Evolutionary conservation across 2,888 invertebrate genomes (phyloP), one percentile per base, ranked within the genome.

Genomic region (Diogma glabrata): DNA sequence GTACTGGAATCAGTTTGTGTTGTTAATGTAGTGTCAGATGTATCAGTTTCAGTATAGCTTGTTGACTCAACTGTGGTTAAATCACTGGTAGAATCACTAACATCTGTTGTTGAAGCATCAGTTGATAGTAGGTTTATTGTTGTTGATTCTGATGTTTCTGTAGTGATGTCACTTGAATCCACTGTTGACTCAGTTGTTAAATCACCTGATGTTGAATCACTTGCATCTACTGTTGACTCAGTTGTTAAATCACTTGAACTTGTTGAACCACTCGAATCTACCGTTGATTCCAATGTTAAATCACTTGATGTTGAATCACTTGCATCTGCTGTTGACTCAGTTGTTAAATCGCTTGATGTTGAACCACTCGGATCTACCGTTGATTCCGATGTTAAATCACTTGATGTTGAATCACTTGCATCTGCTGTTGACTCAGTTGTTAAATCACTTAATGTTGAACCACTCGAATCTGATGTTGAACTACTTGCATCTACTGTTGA

Each of bases 41-140:
- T 7, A 14, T 36, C 36, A 8, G 36, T 36, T 36, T 56, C 59
- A 3, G 55, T 54, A n/a, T 59, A 52, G 20, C 50, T 54, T 19
- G 56, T 51, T 19, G 52, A 51, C 16, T 53, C 55, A n/a, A 59
- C 58, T 49, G 57, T 55, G 8, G 57, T 56, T 16, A 53, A 53
- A 12, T 58, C 59, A 19, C 51, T 24, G 53, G 51, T 56, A n/a
- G 55, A 49, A n/a, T 59, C 60, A n/a, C 61, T 62, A 33, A 59
- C 60, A 9, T 60, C 58, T 6, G 60, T 54, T 38, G 45, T 49
- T 4, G 55, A 51, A n/a, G 20, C 20, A 47, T 56, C 58, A 20
- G 59, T 53, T 17, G 59, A 52, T 55, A 47, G 54, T 46, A 23
- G 8, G 46, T 14, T 45, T 19, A 20, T 40, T 19, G 40, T 19